These are phyloP conservation scores for Atherinomorus stipes DNA, from an alignment of 2,113 vertebrate genomes.

Conservation along the genomic window DNA sequence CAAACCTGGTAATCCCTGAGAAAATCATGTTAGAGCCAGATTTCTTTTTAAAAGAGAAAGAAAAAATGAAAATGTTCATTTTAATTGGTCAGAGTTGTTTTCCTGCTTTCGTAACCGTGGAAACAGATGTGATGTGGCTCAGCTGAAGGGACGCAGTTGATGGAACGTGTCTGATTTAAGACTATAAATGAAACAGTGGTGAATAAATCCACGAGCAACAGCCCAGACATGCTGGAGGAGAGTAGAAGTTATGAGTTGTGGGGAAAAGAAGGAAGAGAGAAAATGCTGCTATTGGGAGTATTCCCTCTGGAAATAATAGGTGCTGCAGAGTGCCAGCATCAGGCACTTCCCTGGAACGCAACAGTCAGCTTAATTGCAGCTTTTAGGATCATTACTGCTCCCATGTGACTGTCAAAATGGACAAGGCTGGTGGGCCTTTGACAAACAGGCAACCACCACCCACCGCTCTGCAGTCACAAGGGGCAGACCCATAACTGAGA, in stretches of 20 bases:
- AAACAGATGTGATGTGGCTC: too few relatives aligned
- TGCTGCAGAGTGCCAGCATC: slow-evolving; percentile 68
- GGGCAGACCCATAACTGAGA: slow-evolving; percentile 52
- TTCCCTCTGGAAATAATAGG: slow-evolving; percentile 82
- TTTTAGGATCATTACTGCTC: slow-evolving; percentile 87
- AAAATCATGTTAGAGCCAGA: too few relatives aligned
- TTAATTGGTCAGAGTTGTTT: too few relatives aligned
- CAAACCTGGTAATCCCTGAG: too few relatives aligned
- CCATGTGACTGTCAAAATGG: slow-evolving; percentile 85
- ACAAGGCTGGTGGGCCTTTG: slow-evolving; percentile 80
- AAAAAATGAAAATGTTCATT: too few relatives aligned
- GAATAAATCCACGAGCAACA: background rate
- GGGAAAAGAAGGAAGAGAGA: slow-evolving; percentile 30
- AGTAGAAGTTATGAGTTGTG: slow-evolving; percentile 44
- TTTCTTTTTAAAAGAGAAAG: too few relatives aligned
- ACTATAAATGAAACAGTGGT: background rate
- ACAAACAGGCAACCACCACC: slow-evolving; percentile 78
- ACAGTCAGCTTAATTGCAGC: slow-evolving; percentile 86
- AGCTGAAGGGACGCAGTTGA: too few relatives aligned
- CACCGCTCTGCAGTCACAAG: slow-evolving; percentile 70
- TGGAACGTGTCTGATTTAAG: background rate
- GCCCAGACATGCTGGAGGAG: slow-evolving; percentile 10
- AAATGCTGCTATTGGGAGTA: slow-evolving; percentile 70
- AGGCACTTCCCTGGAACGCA: slow-evolving; percentile 79
- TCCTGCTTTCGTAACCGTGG: too few relatives aligned